Evolutionary conservation across 2,113 vertebrate genomes (phyloP), one percentile per base, ranked within the genome.

Genomic region (Nicator chloris): DNA sequence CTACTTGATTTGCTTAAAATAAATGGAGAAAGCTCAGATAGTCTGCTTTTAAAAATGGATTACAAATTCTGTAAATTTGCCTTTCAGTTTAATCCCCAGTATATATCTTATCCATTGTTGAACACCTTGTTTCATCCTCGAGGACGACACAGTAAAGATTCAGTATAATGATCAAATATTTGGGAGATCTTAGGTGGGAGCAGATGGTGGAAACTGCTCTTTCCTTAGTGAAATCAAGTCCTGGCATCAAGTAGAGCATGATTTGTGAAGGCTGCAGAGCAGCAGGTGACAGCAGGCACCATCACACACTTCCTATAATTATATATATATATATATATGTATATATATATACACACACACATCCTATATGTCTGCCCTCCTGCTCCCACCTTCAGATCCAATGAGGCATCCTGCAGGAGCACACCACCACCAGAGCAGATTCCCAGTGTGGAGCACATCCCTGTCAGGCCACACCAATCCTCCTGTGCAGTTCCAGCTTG

Each of bases 361-460:
- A 64, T 56, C 35, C 60, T 42, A 0, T 23, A 8, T 57, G 15
- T 35, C 39, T 54, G 13, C 19, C 22, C 26, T 35, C 24, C 39
- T 85, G 9, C 7, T 68, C 40, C 57, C 27, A 37, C 5, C 15
- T 56, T 37, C 39, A 64, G 50, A 53, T 40, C n/a, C 75, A 35
- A 1, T 0, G 0, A 50, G 18, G 3, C 7, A 21, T 54, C 51
- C 28, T 31, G 17, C 68, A 31, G 14, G 14, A 66, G 50, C 37
- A 47, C 45, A 33, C 5, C 92, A 75, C 39, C 42, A 13, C 30
- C 35, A 56, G 35, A 60, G 11, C 71, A 35, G 6, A 9, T 26
- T 61, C 51, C 17, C 14, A 15, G 64, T 0, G 10, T n/a, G 86
- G 49, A 68, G 22, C 17, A 2, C 0, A 33, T 60, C 24, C 59